These are phyloP conservation scores for Oscarella lobularis DNA, from an alignment of 37 sponge, comb jelly and placozoan genomes.

Conservation along the genomic window DNA sequence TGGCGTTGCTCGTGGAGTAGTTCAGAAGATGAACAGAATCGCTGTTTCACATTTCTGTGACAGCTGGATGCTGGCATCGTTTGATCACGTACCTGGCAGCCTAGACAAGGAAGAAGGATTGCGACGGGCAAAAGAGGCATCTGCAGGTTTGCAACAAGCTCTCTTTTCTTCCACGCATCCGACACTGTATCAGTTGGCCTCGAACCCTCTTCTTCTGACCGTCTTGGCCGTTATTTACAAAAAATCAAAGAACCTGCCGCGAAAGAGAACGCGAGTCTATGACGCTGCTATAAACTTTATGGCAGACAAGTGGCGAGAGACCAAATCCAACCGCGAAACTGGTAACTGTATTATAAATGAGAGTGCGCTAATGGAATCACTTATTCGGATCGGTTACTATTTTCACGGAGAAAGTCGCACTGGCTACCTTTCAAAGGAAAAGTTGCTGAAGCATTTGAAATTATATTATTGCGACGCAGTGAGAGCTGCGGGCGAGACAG, in stretches of 20 bases:
- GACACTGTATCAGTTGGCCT: not conserved
- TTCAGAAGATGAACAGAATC: not conserved
- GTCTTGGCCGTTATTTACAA: not conserved
- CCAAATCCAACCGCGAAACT: not conserved
- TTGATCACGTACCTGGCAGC: not conserved
- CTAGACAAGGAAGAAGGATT: not conserved
- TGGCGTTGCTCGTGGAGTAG: not conserved
- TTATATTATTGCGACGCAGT: too few species aligned
- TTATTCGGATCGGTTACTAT: not conserved
- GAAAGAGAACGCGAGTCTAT: not conserved
- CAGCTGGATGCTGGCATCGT: not conserved
- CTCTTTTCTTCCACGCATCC: not conserved
- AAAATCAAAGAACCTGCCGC: not conserved
- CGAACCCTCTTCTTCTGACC: not conserved
- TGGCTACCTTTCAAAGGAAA: not conserved
- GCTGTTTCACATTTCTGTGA: not conserved
- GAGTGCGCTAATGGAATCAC: not conserved
- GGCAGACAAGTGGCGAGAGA: not conserved
- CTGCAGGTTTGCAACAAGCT: not conserved
- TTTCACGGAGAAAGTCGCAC: not conserved
- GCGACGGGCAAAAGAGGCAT: not conserved
- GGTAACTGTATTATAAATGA: too few species aligned
- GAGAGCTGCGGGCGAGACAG: not conserved
- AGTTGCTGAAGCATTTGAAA: not conserved
- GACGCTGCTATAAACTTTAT: not conserved